phyloP scores from a whole-genome alignment of 2,797 vertebrate species.

The Sebastes alutus region DNA sequence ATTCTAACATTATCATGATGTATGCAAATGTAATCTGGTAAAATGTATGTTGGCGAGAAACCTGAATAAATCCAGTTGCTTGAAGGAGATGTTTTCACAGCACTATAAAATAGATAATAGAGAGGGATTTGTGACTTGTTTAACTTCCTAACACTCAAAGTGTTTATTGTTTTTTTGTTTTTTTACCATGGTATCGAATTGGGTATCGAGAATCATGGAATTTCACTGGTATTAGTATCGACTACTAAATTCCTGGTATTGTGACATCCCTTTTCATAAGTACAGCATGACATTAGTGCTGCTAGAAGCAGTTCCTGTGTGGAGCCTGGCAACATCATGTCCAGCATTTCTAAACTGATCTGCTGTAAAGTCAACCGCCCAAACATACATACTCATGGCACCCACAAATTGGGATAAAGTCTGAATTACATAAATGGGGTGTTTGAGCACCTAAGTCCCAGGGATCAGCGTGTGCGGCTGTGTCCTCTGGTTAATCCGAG shows the following conservation, averaged over 20 bases:
- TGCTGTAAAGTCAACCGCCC: neutral
- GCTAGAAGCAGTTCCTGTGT: neutral
- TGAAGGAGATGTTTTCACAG: too few relatives aligned
- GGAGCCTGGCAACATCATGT: slow-evolving; percentile 13
- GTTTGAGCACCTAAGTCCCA: slow-evolving; percentile 57
- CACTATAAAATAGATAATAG: too few relatives aligned
- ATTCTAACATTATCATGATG: too few relatives aligned
- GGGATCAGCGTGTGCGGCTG: slow-evolving; percentile 61
- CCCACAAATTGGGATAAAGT: slow-evolving; percentile 35
- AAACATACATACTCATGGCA: slow-evolving; percentile 20
- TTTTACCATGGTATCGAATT: too few relatives aligned
- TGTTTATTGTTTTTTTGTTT: too few relatives aligned
- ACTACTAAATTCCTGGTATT: neutral
- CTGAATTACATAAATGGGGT: slow-evolving; percentile 53
- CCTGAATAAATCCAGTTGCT: too few relatives aligned
- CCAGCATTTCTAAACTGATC: slow-evolving; percentile 36
- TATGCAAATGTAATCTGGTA: too few relatives aligned
- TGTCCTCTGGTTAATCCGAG: slow-evolving; percentile 64
- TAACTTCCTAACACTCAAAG: too few relatives aligned
- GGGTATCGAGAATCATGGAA: too few relatives aligned
- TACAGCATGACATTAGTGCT: neutral
- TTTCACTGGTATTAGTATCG: too few relatives aligned
- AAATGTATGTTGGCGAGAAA: too few relatives aligned
- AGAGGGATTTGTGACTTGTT: too few relatives aligned
- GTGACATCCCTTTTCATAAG: neutral